Percentiles rank a stretch among this genome's conserved stretches.
phyloP scores from a whole-genome alignment of 2,113 vertebrate genomes.

The Paradoxurus hermaphroditus region DNA sequence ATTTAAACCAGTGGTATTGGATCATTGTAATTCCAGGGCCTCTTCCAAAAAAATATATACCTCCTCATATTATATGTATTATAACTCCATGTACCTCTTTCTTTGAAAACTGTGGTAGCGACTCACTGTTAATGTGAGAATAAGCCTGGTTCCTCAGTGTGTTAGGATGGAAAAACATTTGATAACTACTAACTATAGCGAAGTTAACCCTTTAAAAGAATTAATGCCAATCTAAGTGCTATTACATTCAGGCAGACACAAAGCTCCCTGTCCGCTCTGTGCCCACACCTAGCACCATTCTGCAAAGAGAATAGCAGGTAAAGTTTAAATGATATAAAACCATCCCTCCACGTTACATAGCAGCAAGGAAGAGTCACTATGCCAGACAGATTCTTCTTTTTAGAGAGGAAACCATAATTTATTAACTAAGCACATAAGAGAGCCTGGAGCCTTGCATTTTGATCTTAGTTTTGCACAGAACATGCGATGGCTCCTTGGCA shows the following conservation, averaged over 20 bases:
- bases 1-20: not conserved
- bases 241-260: not conserved
- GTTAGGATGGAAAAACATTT: not conserved
- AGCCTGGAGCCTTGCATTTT: not conserved
- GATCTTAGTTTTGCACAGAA: not conserved
- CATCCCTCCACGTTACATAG: not conserved
- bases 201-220: not conserved
- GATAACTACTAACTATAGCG: not conserved
- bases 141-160: not conserved
- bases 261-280: not conserved
- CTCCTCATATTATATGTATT: not conserved
- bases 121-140: not conserved
- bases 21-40: not conserved
- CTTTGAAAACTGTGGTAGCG: not conserved
- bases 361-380: not conserved
- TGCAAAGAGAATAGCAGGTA: not conserved
- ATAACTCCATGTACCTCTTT: not conserved
- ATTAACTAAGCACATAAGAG: not conserved
- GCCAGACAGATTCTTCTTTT: not conserved
- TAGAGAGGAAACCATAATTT: not conserved
- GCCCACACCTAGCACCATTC: not conserved
- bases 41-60: not conserved
- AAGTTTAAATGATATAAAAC: not conserved
- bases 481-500: not conserved
- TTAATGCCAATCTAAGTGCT: not conserved